These are phyloP conservation scores for Lucilia cuprina DNA, from an alignment of 1,140 invertebrate species.

Conservation along the genomic window DNA sequence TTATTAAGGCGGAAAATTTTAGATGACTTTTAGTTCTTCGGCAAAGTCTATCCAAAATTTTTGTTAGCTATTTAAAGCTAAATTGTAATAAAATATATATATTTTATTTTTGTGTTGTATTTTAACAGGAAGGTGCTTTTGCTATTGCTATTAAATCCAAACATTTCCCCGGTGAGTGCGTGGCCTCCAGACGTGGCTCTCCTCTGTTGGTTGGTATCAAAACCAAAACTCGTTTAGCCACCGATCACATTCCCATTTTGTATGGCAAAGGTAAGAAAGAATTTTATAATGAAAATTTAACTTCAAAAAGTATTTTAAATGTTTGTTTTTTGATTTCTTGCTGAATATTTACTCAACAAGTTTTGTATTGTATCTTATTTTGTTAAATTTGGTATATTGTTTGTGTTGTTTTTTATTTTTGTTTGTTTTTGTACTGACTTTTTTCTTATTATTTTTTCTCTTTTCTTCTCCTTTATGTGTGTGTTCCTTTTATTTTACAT, in stretches of 20 bases:
- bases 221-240: conserved; percentile 88
- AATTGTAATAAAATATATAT: not conserved
- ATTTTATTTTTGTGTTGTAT: not conserved
- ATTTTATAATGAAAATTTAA: conserved; percentile 53
- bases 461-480: not conserved
- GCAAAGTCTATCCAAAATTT: no score
- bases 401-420: conserved; percentile 2
- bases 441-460: not conserved
- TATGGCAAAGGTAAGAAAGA: conserved; percentile 87
- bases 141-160: conserved; percentile 96
- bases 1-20: no score
- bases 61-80: no score
- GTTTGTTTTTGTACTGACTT: conserved; percentile 9
- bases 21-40: no score
- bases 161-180: conserved; percentile 96
- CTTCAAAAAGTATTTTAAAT: not conserved
- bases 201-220: conserved; percentile 98
- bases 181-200: conserved; percentile 93
- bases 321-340: not conserved
- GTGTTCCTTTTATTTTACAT: conserved; percentile 10
- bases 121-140: conserved; percentile 91
- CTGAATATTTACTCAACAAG: not conserved
- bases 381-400: not conserved
- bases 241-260: conserved; percentile 97
- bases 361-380: not conserved